These are phyloP conservation scores for Sternotherus odoratus DNA, from an alignment of 2,797 vertebrate genomes.

Conservation along the genomic window DNA sequence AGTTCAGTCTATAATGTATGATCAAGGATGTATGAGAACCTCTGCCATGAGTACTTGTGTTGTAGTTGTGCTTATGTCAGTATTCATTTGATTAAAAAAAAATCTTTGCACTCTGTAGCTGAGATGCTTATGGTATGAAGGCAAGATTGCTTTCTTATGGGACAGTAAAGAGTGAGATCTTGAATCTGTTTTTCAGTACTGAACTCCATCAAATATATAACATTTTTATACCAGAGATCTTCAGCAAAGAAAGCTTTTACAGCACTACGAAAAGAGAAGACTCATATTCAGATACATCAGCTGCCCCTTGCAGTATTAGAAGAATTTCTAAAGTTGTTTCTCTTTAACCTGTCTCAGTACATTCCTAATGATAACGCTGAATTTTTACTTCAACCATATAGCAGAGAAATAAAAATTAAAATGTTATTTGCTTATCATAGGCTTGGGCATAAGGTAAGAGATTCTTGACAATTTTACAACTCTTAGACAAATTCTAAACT, in stretches of 20 bases:
- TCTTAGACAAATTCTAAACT: constrained; percentile 31
- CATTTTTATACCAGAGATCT: constrained; percentile 3
- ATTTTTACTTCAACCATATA: constrained; percentile 25
- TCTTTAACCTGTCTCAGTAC: constrained; percentile 21
- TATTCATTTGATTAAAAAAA: neutral
- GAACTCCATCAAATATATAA: neutral
- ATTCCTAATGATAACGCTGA: constrained; percentile 1
- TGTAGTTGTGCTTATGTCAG: neutral
- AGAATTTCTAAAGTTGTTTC: neutral
- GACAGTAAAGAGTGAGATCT: neutral
- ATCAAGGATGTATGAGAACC: constrained; percentile 1
- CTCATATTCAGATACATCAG: neutral
- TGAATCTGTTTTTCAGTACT: constrained; percentile 24
- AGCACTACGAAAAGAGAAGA: neutral
- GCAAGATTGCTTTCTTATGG: neutral
- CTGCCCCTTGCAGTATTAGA: neutral
- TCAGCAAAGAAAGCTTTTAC: neutral
- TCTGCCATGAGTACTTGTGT: neutral
- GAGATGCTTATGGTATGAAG: neutral
- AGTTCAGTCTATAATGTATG: constrained; percentile 23
- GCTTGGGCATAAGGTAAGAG: neutral
- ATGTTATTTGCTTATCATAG: neutral
- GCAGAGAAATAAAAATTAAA: constrained; percentile 34
- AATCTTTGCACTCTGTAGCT: constrained; percentile 11
- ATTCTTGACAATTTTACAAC: constrained; percentile 40